These are phyloP conservation scores for Tetrax tetrax DNA, from an alignment of 2,113 vertebrate species.

Conservation along the genomic window DNA sequence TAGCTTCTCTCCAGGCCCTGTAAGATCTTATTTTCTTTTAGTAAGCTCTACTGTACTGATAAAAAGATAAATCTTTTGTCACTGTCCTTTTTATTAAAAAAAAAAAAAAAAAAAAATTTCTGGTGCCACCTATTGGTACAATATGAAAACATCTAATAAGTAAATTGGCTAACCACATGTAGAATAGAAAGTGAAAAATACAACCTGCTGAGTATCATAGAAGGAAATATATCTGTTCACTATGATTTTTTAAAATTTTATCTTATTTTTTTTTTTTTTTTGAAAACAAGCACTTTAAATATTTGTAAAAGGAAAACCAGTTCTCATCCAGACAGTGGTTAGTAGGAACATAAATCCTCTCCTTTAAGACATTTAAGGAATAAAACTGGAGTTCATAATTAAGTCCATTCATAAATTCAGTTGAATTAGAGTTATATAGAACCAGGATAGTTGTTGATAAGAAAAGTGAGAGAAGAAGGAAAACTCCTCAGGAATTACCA, in stretches of 20 bases:
- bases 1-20: background rate
- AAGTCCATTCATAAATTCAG: background rate
- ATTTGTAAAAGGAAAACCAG: background rate
- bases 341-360: background rate
- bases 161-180: background rate
- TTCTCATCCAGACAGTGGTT: background rate
- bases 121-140: constrained; percentile 33
- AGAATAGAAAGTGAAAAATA: background rate
- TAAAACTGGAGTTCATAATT: background rate
- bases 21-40: constrained; percentile 30
- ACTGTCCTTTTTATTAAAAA: background rate
- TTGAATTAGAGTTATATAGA: background rate
- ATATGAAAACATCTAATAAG: background rate
- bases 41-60: background rate
- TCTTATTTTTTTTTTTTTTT: background rate
- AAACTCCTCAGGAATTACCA: background rate
- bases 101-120: background rate
- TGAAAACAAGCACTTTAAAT: background rate
- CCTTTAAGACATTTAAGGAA: background rate
- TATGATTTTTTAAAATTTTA: background rate
- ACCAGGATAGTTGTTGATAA: background rate
- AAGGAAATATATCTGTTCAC: background rate
- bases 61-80: background rate
- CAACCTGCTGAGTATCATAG: background rate
- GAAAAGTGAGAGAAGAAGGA: background rate